Evolutionary conservation across 2,797 vertebrate species (phyloP).

Genomic region (Liasis olivaceus): DNA sequence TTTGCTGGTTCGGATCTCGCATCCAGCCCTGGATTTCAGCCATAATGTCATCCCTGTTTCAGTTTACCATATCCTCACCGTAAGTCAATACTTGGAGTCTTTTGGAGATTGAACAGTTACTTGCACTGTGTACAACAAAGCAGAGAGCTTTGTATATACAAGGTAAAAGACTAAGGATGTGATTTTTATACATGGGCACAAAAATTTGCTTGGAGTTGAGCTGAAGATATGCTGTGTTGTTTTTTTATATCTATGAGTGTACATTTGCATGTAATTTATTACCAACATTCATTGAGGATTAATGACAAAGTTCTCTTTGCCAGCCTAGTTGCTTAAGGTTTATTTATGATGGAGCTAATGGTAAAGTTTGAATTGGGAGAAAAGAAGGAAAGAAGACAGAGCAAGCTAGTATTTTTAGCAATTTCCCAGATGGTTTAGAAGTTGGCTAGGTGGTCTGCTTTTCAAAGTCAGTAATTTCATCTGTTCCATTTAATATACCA

Average conservation of each 20-base stretch:
- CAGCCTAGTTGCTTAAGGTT: not conserved
- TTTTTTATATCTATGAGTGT: not conserved
- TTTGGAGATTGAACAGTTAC: not conserved
- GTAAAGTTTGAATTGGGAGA: not conserved
- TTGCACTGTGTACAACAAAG: not conserved
- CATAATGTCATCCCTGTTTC: too few relatives aligned
- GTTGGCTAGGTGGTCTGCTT: not conserved
- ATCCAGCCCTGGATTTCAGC: too few relatives aligned
- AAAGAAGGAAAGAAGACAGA: not conserved
- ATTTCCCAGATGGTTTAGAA: not conserved
- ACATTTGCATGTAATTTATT: not conserved
- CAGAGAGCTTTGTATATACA: not conserved
- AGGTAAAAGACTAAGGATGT: not conserved
- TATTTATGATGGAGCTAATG: not conserved
- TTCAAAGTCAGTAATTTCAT: not conserved
- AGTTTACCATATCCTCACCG: too few relatives aligned
- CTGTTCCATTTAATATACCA: slow-evolving; percentile 18
- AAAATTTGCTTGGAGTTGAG: not conserved
- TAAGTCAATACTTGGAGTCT: not conserved
- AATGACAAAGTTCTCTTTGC: not conserved
- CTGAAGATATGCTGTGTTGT: not conserved
- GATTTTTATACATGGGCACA: not conserved
- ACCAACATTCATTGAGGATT: not conserved
- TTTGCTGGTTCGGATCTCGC: too few relatives aligned
- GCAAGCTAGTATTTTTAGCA: not conserved